Evolutionary conservation across 2,797 vertebrate species (phyloP), one percentile per base, ranked within the genome.

Genomic region (Danio tinwini): DNA sequence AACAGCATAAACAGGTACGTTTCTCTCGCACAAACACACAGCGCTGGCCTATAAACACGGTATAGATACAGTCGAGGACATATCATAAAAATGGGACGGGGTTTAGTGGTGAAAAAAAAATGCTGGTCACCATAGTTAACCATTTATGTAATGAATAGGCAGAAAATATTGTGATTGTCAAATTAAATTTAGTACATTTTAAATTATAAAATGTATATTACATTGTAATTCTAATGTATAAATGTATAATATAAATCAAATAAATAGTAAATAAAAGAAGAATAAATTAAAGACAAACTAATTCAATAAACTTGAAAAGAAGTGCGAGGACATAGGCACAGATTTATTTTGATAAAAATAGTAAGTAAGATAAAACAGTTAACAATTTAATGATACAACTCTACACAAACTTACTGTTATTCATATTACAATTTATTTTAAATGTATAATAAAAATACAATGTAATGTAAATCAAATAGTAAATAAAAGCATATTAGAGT

Each of bases 11-110:
- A 53, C 50, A 13, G 29, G 11, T 37, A 42, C 62, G 2, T 14
- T 14, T 40, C 10, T 19, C 45, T 39, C 44, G 21, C 6, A 1
- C 56, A 37, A 13, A 37, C 45, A 9, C 19, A 29, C 2, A 21
- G 14, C 5, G n/a, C 10, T 52, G 67, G 29, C 16, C 37, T 52
- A 52, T 69, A 52, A 52, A 69, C 45, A 37, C 29, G 39, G 49
- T 40, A 52, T 39, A 69, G 65, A 52, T 69, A 69, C 67, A 52
- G 16, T 53, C 10, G 0, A 67, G 49, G 53, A 40, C 49, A n/a
- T 11, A 39, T 69, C 49, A 39, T 69, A 53, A 52, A 69, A 53
- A 52, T 14, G 16, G 49, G 49, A 16, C 0, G 14, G 40, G 49
- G 49, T 12, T 53, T 53, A 53, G 16, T 17, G 16, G 67, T 16